Conservation (phyloP, 2,888 invertebrate species). For the Lasiommata megera region DNA sequence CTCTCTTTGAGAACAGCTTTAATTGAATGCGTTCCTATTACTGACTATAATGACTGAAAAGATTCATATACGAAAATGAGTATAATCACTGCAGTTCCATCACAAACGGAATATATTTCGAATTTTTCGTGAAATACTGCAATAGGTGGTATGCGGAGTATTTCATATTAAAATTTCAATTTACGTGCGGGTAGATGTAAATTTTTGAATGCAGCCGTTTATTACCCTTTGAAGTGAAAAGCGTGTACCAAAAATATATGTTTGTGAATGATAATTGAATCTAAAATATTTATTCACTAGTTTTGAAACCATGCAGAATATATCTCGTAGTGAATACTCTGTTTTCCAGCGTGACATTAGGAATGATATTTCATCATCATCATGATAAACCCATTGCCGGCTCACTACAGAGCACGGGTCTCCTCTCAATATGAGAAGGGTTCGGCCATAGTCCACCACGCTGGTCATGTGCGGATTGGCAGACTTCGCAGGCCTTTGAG, state of each 20-base stretch:
- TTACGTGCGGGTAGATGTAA: conserved; percentile 1
- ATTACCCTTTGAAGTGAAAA: conserved; percentile 1
- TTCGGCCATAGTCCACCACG: no score
- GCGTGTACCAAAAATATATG: neutral
- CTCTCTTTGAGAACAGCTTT: conserved; percentile 59
- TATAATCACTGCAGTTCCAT: conserved; percentile 15
- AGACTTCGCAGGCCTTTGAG: no score
- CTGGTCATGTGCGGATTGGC: no score
- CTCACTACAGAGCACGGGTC: no score
- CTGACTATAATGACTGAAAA: conserved; percentile 31
- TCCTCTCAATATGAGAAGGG: no score
- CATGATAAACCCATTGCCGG: no score
- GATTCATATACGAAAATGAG: conserved; percentile 14
- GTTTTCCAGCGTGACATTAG: no score
- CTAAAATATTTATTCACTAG: no score
- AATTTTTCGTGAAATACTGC: conserved; percentile 12
- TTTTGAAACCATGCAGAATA: no score
- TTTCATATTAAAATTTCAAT: conserved; percentile 17
- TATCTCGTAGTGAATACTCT: no score
- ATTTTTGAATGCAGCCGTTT: conserved; percentile 5
- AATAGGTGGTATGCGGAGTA: conserved; percentile 9
- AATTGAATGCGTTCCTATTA: conserved; percentile 52
- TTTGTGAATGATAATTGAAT: no score
- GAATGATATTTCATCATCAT: no score
- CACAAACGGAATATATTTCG: conserved; percentile 19